Conservation (phyloP, 2,113 vertebrate genomes). For the Microcebus ravelobensis region DNA sequence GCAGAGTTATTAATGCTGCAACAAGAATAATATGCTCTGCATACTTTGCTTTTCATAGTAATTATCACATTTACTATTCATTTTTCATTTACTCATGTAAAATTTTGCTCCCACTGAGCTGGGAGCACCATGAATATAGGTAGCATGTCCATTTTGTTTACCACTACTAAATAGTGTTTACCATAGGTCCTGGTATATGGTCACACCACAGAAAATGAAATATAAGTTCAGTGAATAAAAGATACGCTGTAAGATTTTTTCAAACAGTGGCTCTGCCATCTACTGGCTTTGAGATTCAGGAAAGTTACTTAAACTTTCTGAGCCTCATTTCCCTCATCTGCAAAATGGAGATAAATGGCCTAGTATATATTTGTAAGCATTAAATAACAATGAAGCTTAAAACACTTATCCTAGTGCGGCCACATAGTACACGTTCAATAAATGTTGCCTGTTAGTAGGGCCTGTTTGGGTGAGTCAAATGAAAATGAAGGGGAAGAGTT, state of each 20-base stretch:
- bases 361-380: not conserved
- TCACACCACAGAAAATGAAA: not conserved
- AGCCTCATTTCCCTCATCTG: not conserved
- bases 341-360: not conserved
- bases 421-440: not conserved
- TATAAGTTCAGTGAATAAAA: not conserved
- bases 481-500: not conserved
- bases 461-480: not conserved
- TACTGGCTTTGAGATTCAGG: not conserved
- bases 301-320: not conserved
- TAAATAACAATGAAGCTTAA: not conserved
- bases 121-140: not conserved
- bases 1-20: not conserved
- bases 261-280: not conserved
- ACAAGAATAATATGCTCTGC: not conserved
- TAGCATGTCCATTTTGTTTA: not conserved
- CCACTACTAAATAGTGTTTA: not conserved
- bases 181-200: too few species aligned
- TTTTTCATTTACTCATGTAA: not conserved
- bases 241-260: not conserved
- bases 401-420: not conserved
- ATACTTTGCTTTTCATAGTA: not conserved
- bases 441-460: not conserved
- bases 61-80: not conserved
- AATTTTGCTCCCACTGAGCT: not conserved